Conservation (phyloP, 2,888 invertebrate species). For the Oligia latruncula region DNA sequence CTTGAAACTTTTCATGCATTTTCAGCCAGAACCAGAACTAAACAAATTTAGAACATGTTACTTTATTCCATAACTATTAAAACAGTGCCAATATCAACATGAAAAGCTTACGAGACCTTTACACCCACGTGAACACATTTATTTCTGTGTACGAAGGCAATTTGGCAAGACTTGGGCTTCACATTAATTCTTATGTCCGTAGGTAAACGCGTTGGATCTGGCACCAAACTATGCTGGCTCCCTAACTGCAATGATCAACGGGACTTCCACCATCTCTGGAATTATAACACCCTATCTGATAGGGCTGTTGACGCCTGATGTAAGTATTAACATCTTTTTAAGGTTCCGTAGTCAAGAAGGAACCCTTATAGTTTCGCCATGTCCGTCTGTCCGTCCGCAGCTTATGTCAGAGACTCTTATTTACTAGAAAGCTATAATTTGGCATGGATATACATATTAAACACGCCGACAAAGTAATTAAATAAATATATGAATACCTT, state of each 20-base stretch:
- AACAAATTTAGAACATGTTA: constrained; percentile 2
- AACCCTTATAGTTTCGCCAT: too few relatives aligned
- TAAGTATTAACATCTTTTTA: constrained; percentile 78
- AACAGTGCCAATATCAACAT: constrained; percentile 27
- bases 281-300: constrained; percentile 92
- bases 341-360: too few relatives aligned
- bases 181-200: constrained; percentile 58
- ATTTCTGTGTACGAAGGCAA: constrained; percentile 33
- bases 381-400: too few relatives aligned
- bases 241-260: constrained; percentile 92
- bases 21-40: background rate
- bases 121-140: constrained; percentile 24
- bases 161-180: constrained; percentile 31
- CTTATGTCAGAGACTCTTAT: too few relatives aligned
- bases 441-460: too few relatives aligned
- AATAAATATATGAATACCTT: too few relatives aligned
- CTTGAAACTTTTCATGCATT: background rate
- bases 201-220: constrained; percentile 92
- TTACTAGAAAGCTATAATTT: too few relatives aligned
- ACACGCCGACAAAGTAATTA: too few relatives aligned
- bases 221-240: constrained; percentile 92
- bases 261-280: constrained; percentile 91
- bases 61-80: constrained; percentile 7
- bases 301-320: constrained; percentile 91
- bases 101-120: constrained; percentile 12